Base-by-base conservation (phyloP, 1,140 invertebrate species). In the Drosophila subpulchrella region DNA sequence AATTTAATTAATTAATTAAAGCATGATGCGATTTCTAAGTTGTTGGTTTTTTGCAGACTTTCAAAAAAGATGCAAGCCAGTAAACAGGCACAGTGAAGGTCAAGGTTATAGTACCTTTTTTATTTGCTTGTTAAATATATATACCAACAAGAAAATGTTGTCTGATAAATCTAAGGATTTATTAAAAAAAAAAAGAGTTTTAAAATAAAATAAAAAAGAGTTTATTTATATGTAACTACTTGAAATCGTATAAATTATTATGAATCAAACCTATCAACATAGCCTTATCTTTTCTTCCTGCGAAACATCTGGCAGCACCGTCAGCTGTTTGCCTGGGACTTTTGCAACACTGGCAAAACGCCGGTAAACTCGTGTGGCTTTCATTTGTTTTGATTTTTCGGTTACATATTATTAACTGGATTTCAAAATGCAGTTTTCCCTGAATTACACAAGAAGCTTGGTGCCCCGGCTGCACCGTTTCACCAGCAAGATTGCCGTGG, bases 401-500 rank as follows among this genome's bases (percentile, higher is more conserved):
- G 62, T 76, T 67, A 76, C 38, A 48, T 75, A 63, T 51, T 50
- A 32, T 32, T 53, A 39, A 63, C 8, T 30, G 4, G 11, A 6
- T 20, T 10, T 2, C 24, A 58, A 58, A 32, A 85, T 82, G 59
- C 17, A 46, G 17, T 68, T 58, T 55, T 17, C 56, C 30, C 20
- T 60, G 4, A 63, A 63, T 27, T 48, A 48, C 27, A 50, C 80
- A 44, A 74, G 61, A 11, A 75, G 51, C 34, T 36, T 89, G 10
- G 47, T 54, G 0, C 73, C 66, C 13, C 65, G 70, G 5, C 50
- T 88, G 4, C 56, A 61, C 17, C 68, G 91, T 4, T 70, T 54
- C 17, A 91, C 91, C 4, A 92, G 93, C 30, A 94, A 93, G 88
- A 90, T 93, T 12, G 93, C 93, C 60, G 91, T 93, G 4, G 84